Base-by-base conservation (phyloP, 2,797 vertebrate species). In the Parambassis ranga region DNA sequence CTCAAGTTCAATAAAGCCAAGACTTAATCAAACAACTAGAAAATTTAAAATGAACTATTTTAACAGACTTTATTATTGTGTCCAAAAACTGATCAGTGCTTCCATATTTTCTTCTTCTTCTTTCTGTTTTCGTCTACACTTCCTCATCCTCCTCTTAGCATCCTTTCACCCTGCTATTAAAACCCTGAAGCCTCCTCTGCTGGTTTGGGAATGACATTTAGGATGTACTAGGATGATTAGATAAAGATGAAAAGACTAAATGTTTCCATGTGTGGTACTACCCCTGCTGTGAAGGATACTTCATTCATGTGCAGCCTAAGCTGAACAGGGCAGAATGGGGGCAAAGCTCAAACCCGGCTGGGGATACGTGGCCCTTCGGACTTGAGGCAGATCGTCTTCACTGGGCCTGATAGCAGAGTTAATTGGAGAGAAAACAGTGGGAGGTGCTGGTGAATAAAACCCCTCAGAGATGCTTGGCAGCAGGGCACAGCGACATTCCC, bases 341-440 rank as follows among this genome's bases (percentile, higher is more conserved):
- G 46, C 57, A 67, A 50, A 72, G 66, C 51, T 75, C 55, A 72
- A 67, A 63, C 53, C 70, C 69, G 36, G 6, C 14, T 42, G 65
- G 50, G 56, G 61, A 44, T 30, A 36, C 10, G 9, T 24, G 49
- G 52, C 53, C 50, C 55, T 51, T 7, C 2, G 3, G 42, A n/a
- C 60, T 36, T n/a, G 24, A 59, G 69, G 59, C 52, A 13, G 24
- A 64, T 48, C 31, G 48, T 70, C 79, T 81, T 58, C 52, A 58
- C 31, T 1, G 3, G 11, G 35, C 55, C 53, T 65, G 71, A 77
- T 79, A 74, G 60, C 37, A 43, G 48, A 63, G 70, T 71, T 89
- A 87, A 89, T 90, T 83, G 81, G 71, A 79, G 71, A 66, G 75
- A 78, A 85, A 83, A 83, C 84, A 77, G 75, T 88, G 64, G 82